These are phyloP conservation scores for Anticlea derivata DNA, from an alignment of 2,888 invertebrate genomes.

Conservation along the genomic window DNA sequence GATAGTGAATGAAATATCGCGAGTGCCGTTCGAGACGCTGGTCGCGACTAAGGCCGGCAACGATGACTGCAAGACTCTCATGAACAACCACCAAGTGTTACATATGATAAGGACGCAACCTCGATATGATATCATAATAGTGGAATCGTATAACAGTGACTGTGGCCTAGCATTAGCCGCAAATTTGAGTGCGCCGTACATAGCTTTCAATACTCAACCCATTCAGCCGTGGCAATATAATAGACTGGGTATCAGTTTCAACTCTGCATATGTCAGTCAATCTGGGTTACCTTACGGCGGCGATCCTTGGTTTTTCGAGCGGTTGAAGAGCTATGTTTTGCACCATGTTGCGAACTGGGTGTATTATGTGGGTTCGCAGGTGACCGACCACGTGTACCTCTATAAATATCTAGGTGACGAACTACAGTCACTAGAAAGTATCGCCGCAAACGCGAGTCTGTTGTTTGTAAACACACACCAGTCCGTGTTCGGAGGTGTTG, in stretches of 20 bases:
- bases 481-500: conserved; percentile 84
- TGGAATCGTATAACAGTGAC: conserved; percentile 90
- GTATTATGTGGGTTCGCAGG: conserved; percentile 74
- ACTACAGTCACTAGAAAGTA: conserved; percentile 80
- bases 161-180: conserved; percentile 88
- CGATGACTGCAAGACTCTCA: conserved; percentile 75
- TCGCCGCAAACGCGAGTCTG: conserved; percentile 83
- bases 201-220: conserved; percentile 83
- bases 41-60: conserved; percentile 76
- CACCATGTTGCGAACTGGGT: conserved; percentile 75
- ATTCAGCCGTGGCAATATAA: conserved; percentile 81
- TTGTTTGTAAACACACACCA: conserved; percentile 87
- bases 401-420: conserved; percentile 80
- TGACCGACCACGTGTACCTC: conserved; percentile 71
- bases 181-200: conserved; percentile 86
- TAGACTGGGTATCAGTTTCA: conserved; percentile 77
- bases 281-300: conserved; percentile 71
- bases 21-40: conserved; percentile 76
- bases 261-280: conserved; percentile 78
- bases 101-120: conserved; percentile 78
- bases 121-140: conserved; percentile 87
- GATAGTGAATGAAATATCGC: conserved; percentile 73
- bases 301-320: conserved; percentile 74
- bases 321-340: conserved; percentile 67
- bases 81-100: conserved; percentile 78